A percentile compares a stretch with the other conserved stretches of the same genome.
Conservation (phyloP, 2,888 invertebrate species). For the Cephus pygmeus region DNA sequence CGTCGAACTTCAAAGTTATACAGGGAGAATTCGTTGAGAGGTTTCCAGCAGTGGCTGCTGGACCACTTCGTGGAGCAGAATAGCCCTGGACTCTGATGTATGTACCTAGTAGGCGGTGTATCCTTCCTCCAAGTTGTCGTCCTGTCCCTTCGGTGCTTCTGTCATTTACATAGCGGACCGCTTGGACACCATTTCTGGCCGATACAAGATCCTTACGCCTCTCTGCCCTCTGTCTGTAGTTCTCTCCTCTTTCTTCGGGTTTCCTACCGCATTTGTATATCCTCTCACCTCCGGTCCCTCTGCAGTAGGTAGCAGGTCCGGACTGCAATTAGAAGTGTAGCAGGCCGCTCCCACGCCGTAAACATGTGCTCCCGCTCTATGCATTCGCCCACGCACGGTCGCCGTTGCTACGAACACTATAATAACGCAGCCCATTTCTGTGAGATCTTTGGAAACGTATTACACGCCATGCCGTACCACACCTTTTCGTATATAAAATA, state of each 20-base stretch:
- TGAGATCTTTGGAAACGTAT: background rate
- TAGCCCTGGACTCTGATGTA: background rate
- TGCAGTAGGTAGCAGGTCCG: slow-evolving; percentile 30
- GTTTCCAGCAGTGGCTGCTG: background rate
- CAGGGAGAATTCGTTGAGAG: background rate
- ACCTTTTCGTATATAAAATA: slow-evolving; percentile 4
- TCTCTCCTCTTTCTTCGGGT: background rate
- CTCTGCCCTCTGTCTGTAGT: background rate
- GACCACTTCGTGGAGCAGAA: background rate
- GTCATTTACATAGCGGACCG: background rate
- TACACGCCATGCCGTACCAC: background rate
- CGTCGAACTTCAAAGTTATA: background rate
- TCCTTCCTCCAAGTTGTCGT: background rate
- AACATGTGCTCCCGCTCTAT: slow-evolving; percentile 32
- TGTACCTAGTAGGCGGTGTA: background rate
- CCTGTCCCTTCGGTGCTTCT: background rate
- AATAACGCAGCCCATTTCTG: background rate
- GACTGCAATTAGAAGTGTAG: slow-evolving; percentile 47
- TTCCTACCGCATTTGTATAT: background rate
- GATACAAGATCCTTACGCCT: background rate
- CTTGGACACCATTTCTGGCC: background rate
- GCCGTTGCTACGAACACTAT: background rate
- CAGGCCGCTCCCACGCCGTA: slow-evolving; percentile 39
- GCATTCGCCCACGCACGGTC: slow-evolving; percentile 30
- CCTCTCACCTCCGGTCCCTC: background rate